Evolutionary conservation across 2,797 vertebrate genomes (phyloP), one percentile per base, ranked within the genome.

Genomic region (Ptychadena robeensis): DNA sequence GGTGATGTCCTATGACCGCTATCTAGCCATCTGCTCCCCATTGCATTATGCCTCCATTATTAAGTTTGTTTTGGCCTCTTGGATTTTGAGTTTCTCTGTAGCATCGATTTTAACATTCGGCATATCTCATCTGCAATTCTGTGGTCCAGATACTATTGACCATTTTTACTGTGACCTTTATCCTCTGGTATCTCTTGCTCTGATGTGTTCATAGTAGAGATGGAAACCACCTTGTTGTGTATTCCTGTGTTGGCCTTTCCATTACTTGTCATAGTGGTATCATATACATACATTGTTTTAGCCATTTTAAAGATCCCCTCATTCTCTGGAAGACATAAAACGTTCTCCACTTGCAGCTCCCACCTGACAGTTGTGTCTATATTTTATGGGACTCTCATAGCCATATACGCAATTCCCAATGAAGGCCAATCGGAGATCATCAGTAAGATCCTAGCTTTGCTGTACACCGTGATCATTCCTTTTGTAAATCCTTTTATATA

Each of bases 121-220:
- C 22, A 76, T 88, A 48, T 28, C 82, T 31, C 85, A n/a, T 31
- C 5, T 86, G 2, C 82, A 63, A 12, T 88, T 88, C 71, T 91
- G 90, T 73, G 89, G 89, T 2, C 87, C 86, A 15, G 89, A 89
- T 2, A 0, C 86, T 25, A 87, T 91, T 0, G 81, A 90, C 4
- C 89, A 87, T 79, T 90, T 90, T 75, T 91, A 91, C 63, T 91
- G 91, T 18, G 73, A 86, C 31, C 44, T 80, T 31, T n/a, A 53
- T 1, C 73, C 81, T 0, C 59, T 85, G 12, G 22, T 86, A 2
- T 86, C 6, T 73, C 76, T 0, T 87, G 86, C 4, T 73, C 71
- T 31, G 68, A 87, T 53, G 85, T 69, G 18, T 74, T 73, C n/a
- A 71, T 85, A 28, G 86, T 82, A 9, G 37, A 87, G 27, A 80